A percentile compares a stretch with the other conserved stretches of the same genome.
Evolutionary conservation across 1,140 invertebrate species (phyloP).

Genomic region (Drosophila malerkotliana): DNA sequence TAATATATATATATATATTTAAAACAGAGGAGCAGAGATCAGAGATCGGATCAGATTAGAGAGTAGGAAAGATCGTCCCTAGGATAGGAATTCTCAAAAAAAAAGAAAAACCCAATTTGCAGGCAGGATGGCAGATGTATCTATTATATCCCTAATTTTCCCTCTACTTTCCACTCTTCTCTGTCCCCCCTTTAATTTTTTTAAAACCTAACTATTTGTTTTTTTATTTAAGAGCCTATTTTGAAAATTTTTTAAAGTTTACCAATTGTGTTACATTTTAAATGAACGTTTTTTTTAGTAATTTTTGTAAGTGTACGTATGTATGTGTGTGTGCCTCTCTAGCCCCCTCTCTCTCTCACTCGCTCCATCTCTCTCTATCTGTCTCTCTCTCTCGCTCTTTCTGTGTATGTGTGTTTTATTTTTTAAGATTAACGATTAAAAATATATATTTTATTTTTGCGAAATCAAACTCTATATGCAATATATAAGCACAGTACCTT

Average conservation of each 20-base stretch:
- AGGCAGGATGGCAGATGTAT: slow-evolving; percentile 20
- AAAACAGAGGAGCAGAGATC: slow-evolving; percentile 29
- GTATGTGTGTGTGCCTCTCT: background rate
- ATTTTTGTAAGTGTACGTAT: background rate
- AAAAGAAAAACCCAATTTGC: background rate
- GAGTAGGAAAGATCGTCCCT: slow-evolving; percentile 28
- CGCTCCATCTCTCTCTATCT: slow-evolving; percentile 7
- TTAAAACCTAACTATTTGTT: background rate
- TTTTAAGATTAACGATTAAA: slow-evolving; percentile 18
- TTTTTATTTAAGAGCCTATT: background rate
- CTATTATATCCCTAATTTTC: slow-evolving; percentile 14
- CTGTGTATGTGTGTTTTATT: slow-evolving; percentile 20
- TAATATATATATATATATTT: background rate
- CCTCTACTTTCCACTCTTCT: background rate
- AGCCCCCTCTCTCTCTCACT: no score
- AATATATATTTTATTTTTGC: slow-evolving; percentile 27
- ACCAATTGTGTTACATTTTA: slow-evolving; percentile 49
- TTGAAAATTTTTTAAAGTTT: slow-evolving; percentile 18
- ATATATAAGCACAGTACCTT: slow-evolving; percentile 52
- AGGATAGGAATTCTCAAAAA: slow-evolving; percentile 45
- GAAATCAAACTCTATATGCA: slow-evolving; percentile 49
- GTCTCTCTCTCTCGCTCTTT: slow-evolving; percentile 1
- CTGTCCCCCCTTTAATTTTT: background rate
- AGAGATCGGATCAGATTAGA: slow-evolving; percentile 14
- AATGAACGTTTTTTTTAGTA: slow-evolving; percentile 27